Conservation (phyloP, 2,113 vertebrate genomes). For the Stegastes partitus region DNA sequence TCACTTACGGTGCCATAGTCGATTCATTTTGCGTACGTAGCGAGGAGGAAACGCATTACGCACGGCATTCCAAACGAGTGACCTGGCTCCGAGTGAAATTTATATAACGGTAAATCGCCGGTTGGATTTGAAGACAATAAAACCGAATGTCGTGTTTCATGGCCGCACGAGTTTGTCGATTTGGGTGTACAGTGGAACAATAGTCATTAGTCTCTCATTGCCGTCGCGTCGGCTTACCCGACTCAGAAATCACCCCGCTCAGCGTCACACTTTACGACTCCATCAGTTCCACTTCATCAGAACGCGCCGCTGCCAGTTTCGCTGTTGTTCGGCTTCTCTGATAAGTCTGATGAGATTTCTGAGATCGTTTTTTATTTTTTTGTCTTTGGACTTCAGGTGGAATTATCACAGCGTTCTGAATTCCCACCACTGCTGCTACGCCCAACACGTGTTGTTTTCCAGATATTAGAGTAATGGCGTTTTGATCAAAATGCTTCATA, state of each 20-base stretch:
- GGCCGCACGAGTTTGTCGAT: slow-evolving; percentile 23
- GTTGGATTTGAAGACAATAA: slow-evolving; percentile 63
- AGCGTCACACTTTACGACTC: slow-evolving; percentile 1
- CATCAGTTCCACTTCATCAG: slow-evolving; percentile 15
- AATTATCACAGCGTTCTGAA: neutral
- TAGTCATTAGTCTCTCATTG: slow-evolving; percentile 23
- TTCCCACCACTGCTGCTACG: neutral
- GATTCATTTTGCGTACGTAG: slow-evolving; percentile 36
- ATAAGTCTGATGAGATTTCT: neutral
- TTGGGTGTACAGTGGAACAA: slow-evolving; percentile 24
- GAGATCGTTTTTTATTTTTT: neutral
- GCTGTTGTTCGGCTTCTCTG: neutral
- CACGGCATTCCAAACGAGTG: slow-evolving; percentile 37
- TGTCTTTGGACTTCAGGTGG: neutral
- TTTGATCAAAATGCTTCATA: slow-evolving; percentile 31
- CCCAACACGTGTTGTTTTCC: neutral
- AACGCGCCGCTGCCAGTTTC: slow-evolving; percentile 6
- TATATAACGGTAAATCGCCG: slow-evolving; percentile 56
- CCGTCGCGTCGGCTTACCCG: slow-evolving; percentile 31
- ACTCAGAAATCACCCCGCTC: slow-evolving; percentile 16
- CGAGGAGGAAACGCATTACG: slow-evolving; percentile 45
- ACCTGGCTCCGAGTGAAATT: slow-evolving; percentile 28
- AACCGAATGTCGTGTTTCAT: slow-evolving; percentile 59
- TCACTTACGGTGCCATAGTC: slow-evolving; percentile 45
- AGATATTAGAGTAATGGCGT: slow-evolving; percentile 20